A percentile compares a stretch with the other conserved stretches of the same genome.
phyloP scores from a whole-genome alignment of 2,888 invertebrate species.

The Oscheius sp. region DNA sequence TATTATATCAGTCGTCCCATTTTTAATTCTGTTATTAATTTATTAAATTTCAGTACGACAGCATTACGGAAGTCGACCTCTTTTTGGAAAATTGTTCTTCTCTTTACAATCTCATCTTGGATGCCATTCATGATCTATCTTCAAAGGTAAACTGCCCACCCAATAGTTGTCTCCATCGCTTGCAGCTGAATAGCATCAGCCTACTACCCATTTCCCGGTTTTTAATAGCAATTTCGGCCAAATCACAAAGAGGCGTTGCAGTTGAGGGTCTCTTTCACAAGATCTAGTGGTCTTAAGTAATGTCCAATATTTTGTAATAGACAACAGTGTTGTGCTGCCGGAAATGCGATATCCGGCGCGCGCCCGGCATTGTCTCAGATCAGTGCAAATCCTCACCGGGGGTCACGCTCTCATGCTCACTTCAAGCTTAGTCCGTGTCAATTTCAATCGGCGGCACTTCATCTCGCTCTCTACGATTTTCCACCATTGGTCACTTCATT shows the following conservation, averaged over 20 bases:
- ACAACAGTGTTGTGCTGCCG: slow-evolving; percentile 19
- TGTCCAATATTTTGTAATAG: not conserved
- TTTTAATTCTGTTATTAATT: not conserved
- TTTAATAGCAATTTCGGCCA: slow-evolving; percentile 4
- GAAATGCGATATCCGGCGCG: slow-evolving; percentile 25
- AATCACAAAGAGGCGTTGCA: slow-evolving; percentile 5
- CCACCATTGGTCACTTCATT: not conserved
- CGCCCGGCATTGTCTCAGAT: slow-evolving; percentile 27
- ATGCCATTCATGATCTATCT: slow-evolving; percentile 51
- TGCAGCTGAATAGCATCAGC: not conserved
- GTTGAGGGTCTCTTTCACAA: not conserved
- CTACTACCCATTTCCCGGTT: not conserved
- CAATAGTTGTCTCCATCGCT: too few relatives aligned
- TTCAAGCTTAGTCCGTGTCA: slow-evolving; percentile 10
- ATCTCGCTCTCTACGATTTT: not conserved
- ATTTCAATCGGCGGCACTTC: not conserved
- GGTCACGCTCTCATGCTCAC: slow-evolving; percentile 28
- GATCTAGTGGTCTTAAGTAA: not conserved
- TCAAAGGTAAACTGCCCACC: slow-evolving; percentile 46
- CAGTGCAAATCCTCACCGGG: slow-evolving; percentile 28
- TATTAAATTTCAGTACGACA: slow-evolving; percentile 26
- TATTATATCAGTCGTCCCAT: too few relatives aligned
- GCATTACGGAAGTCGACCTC: slow-evolving; percentile 42
- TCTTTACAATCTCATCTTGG: slow-evolving; percentile 57
- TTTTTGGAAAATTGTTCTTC: slow-evolving; percentile 54